phyloP scores from a whole-genome alignment of 1,140 invertebrate species.

The Camponotus vicinus region DNA sequence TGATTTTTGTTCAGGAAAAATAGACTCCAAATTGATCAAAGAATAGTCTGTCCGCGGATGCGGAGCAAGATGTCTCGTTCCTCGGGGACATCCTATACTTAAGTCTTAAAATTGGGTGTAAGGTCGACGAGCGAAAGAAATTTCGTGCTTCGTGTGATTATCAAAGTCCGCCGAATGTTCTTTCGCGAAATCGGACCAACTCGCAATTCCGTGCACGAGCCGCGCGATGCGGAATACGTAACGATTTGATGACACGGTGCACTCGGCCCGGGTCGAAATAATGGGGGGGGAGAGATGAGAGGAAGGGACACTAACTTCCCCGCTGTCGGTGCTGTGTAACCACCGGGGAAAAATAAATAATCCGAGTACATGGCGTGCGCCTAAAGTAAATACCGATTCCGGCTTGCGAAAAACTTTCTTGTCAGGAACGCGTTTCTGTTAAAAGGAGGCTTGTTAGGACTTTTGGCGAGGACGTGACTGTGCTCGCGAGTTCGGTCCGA shows the following conservation, averaged over 20 bases:
- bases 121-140: not conserved
- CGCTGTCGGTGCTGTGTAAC: slow-evolving; percentile 28
- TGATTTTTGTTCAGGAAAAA: slow-evolving; percentile 7
- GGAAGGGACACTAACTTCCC: not conserved
- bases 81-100: not conserved
- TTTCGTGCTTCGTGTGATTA: slow-evolving; percentile 52
- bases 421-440: slow-evolving; percentile 26
- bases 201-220: slow-evolving; percentile 51
- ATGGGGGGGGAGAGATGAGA: not conserved
- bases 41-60: not conserved
- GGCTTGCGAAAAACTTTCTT: slow-evolving; percentile 56
- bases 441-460: slow-evolving; percentile 43
- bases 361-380: slow-evolving; percentile 36
- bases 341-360: slow-evolving; percentile 61
- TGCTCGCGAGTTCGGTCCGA: not conserved
- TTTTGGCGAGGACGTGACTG: slow-evolving; percentile 34
- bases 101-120: slow-evolving; percentile 1
- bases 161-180: slow-evolving; percentile 45
- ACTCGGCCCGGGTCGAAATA: slow-evolving; percentile 18
- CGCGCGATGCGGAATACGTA: slow-evolving; percentile 56
- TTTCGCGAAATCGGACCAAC: slow-evolving; percentile 53
- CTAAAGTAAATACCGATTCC: slow-evolving; percentile 55
- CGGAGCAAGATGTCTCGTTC: not conserved
- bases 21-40: not conserved
- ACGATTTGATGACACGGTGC: slow-evolving; percentile 43